phyloP scores from a whole-genome alignment of 2,888 invertebrate genomes.

The Aphodius sticticus region DNA sequence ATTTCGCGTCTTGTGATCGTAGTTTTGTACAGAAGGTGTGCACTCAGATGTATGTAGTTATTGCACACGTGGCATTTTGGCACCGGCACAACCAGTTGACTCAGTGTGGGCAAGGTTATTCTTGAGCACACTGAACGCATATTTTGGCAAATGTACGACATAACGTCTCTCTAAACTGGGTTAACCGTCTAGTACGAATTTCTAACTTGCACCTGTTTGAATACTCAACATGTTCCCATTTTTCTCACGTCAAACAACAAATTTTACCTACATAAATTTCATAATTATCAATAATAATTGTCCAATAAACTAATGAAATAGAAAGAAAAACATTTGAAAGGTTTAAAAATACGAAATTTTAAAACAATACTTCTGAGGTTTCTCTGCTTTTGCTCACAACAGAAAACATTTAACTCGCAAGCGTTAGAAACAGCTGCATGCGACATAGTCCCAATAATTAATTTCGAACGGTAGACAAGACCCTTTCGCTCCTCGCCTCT shows the following conservation, averaged over 20 bases:
- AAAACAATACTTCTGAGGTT: background rate
- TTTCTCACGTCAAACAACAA: background rate
- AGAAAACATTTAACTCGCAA: background rate
- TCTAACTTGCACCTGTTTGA: background rate
- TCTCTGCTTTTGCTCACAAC: background rate
- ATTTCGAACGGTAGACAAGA: background rate
- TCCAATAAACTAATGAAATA: background rate
- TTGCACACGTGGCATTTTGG: background rate
- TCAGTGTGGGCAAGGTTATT: conserved; percentile 4
- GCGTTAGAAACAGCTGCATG: background rate
- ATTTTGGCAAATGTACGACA: background rate
- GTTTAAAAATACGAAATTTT: background rate
- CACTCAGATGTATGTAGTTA: background rate
- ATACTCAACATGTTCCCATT: background rate
- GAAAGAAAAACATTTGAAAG: background rate
- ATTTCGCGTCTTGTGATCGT: background rate
- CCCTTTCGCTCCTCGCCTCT: background rate
- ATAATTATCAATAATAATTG: background rate
- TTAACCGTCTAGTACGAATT: conserved; percentile 4
- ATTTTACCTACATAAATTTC: too few relatives aligned
- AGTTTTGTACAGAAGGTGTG: background rate
- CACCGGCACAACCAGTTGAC: background rate
- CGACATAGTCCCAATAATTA: background rate
- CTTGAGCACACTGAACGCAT: background rate
- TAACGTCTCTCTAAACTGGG: background rate